These are phyloP conservation scores for Herminia tarsipennalis DNA, from an alignment of 2,888 invertebrate species.

Conservation along the genomic window DNA sequence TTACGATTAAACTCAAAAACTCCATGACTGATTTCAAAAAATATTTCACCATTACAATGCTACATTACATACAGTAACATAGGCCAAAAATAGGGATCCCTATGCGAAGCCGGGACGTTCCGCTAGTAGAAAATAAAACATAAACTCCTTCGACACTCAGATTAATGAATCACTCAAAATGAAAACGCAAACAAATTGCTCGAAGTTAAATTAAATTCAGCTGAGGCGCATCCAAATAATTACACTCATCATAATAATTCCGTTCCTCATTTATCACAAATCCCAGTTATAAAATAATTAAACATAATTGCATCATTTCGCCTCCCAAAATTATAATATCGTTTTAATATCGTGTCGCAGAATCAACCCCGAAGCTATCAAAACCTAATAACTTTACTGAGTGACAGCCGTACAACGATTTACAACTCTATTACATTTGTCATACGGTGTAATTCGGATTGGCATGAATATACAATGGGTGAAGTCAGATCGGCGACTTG, in stretches of 20 bases:
- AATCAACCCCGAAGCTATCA: conserved; percentile 48
- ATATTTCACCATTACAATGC: too few relatives aligned
- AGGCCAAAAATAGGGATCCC: too few relatives aligned
- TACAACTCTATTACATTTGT: conserved; percentile 49
- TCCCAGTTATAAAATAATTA: neutral
- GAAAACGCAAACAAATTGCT: conserved; percentile 1
- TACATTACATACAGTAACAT: too few relatives aligned
- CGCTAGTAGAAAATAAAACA: too few relatives aligned
- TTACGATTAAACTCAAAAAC: too few relatives aligned
- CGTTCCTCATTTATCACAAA: neutral
- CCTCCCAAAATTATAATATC: conserved; percentile 36
- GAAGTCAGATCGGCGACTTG: conserved; percentile 46
- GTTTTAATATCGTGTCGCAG: conserved; percentile 40
- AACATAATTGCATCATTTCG: conserved; percentile 4
- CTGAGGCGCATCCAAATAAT: neutral
- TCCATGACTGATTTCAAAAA: too few relatives aligned
- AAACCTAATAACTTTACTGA: conserved; percentile 53
- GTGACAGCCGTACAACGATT: conserved; percentile 41
- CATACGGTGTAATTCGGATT: conserved; percentile 44
- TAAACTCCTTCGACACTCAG: neutral
- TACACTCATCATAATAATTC: neutral
- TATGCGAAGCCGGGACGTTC: too few relatives aligned
- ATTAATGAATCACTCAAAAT: neutral
- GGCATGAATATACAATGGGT: conserved; percentile 39
- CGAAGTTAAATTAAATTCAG: neutral